Evolutionary conservation across 2,888 invertebrate genomes (phyloP).

Genomic region (Marronus borbonicus): DNA sequence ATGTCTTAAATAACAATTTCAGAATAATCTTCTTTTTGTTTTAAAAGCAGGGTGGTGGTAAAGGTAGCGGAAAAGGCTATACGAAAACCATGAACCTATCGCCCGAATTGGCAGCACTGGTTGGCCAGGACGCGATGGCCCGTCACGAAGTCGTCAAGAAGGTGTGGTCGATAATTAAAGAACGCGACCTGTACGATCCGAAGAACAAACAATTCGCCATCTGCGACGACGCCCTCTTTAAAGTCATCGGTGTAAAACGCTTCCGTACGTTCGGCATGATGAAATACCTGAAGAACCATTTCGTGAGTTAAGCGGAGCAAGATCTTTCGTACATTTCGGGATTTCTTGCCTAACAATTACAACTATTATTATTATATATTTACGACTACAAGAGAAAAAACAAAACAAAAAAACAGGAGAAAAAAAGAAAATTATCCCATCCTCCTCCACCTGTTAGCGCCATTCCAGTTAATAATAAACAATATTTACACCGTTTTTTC

Average conservation of each 20-base stretch:
- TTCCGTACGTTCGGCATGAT: slow-evolving; percentile 98
- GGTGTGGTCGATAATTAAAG: slow-evolving; percentile 92
- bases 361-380: slow-evolving; percentile 22
- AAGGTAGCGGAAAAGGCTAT: slow-evolving; percentile 80
- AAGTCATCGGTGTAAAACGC: slow-evolving; percentile 92
- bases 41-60: slow-evolving; percentile 57
- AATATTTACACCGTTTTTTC: too few species aligned
- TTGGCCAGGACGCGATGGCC: slow-evolving; percentile 88
- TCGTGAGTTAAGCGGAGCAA: slow-evolving; percentile 74
- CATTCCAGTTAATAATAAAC: slow-evolving; percentile 20
- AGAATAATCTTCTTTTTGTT: not conserved
- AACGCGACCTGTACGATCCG: slow-evolving; percentile 91
- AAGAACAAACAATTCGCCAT: slow-evolving; percentile 96
- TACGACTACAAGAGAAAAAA: not conserved
- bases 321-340: not conserved
- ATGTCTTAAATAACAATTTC: too few species aligned
- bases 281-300: slow-evolving; percentile 95
- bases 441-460: slow-evolving; percentile 38
- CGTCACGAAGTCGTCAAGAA: slow-evolving; percentile 93
- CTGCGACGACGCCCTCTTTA: slow-evolving; percentile 91
- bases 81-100: slow-evolving; percentile 89
- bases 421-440: not conserved
- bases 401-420: not conserved
- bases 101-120: slow-evolving; percentile 86
- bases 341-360: slow-evolving; percentile 37